A percentile compares a stretch with the other conserved stretches of the same genome.
Conservation (phyloP, 2,888 invertebrate species). For the Leucozona laternaria region DNA sequence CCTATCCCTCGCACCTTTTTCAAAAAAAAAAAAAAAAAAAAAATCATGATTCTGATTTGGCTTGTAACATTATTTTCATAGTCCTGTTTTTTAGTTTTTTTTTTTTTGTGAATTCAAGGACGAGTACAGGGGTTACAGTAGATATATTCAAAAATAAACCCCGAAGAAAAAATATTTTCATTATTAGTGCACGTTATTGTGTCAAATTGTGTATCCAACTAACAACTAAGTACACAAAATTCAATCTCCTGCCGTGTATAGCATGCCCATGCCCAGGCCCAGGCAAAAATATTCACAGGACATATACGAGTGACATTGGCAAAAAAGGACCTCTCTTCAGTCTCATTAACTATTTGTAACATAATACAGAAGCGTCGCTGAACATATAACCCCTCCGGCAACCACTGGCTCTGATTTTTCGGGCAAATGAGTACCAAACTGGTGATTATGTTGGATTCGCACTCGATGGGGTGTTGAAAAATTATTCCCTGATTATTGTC, state of each 20-base stretch:
- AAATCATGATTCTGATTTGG: conserved; percentile 55
- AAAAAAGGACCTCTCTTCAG: conserved; percentile 54
- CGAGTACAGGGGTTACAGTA: conserved; percentile 9
- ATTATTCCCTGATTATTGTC: conserved; percentile 72
- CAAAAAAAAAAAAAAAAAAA: not conserved
- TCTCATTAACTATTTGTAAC: conserved; percentile 69
- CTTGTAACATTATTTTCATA: conserved; percentile 61
- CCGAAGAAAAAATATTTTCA: conserved; percentile 58
- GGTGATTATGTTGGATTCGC: conserved; percentile 71
- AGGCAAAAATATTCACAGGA: conserved; percentile 30
- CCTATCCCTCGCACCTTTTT: conserved; percentile 20
- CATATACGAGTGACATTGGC: conserved; percentile 22
- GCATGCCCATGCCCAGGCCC: conserved; percentile 30
- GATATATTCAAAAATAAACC: conserved; percentile 3
- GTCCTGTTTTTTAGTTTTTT: conserved; percentile 1
- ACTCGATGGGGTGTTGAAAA: conserved; percentile 74
- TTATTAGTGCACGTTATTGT: conserved; percentile 75
- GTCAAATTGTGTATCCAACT: conserved; percentile 71
- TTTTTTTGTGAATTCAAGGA: conserved; percentile 27
- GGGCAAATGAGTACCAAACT: conserved; percentile 56
- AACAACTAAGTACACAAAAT: conserved; percentile 44
- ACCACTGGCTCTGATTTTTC: conserved; percentile 41
- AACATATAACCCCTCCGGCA: conserved; percentile 56
- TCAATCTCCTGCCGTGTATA: conserved; percentile 53
- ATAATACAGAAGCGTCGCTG: conserved; percentile 50